Evolutionary conservation across 2,113 vertebrate genomes (phyloP).

Genomic region (Ondatra zibethicus): DNA sequence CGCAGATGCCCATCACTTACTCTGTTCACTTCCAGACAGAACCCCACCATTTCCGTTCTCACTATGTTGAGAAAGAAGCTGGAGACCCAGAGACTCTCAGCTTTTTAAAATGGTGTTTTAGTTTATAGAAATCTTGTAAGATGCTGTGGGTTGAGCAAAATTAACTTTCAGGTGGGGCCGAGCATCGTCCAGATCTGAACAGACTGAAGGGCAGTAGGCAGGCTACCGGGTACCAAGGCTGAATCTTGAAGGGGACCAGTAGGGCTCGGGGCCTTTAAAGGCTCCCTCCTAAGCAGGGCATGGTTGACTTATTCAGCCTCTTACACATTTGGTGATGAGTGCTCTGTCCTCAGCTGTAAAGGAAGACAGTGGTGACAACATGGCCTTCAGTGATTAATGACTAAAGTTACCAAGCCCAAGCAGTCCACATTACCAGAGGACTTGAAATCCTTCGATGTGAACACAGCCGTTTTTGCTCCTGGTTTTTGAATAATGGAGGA

Average conservation of each 20-base stretch:
- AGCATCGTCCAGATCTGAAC: rapidly evolving
- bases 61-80: not conserved
- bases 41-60: rapidly evolving
- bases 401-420: not conserved
- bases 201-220: not conserved
- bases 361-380: not conserved
- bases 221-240: not conserved
- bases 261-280: not conserved
- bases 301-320: too few relatives aligned
- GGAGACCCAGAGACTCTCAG: not conserved
- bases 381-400: not conserved
- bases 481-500: not conserved
- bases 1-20: rapidly evolving
- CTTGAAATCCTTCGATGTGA: not conserved
- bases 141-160: not conserved
- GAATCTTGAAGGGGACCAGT: not conserved
- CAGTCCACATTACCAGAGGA: not conserved
- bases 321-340: not conserved
- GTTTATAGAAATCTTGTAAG: not conserved
- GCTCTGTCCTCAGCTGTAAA: not conserved
- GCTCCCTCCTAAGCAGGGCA: too few relatives aligned
- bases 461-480: not conserved
- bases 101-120: not conserved
- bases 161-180: not conserved
- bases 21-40: rapidly evolving